Percentiles rank a stretch among this genome's conserved stretches.
Evolutionary conservation across 2,888 invertebrate species (phyloP).

Genomic region (Diplazon laetatorius): DNA sequence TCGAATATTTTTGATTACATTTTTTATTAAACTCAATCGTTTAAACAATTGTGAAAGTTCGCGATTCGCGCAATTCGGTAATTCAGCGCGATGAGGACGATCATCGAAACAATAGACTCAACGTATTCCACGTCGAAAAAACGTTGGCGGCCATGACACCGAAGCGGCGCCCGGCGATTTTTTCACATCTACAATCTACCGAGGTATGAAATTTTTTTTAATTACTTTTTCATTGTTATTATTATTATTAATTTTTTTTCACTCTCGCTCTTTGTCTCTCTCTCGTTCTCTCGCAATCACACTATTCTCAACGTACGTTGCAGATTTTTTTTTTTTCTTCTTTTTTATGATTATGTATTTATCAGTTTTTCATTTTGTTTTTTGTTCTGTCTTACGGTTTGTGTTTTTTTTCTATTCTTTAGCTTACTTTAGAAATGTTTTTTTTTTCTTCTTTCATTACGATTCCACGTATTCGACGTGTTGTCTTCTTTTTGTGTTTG

Average conservation of each 20-base stretch:
- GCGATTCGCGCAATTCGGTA: no score
- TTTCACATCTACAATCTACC: no score
- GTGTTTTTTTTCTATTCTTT: conserved; percentile 16
- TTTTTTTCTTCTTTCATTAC: conserved; percentile 16
- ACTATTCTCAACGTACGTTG: conserved; percentile 67
- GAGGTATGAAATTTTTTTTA: no score
- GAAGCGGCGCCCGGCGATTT: no score
- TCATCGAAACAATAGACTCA: no score
- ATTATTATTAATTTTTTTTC: conserved; percentile 6
- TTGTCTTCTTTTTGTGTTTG: conserved; percentile 11
- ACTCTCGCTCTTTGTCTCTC: conserved; percentile 27
- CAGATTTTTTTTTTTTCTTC: conserved; percentile 26
- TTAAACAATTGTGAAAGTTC: no score
- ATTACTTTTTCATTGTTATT: conserved; percentile 1
- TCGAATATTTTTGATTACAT: no score
- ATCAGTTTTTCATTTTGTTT: conserved; percentile 43
- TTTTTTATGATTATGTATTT: conserved; percentile 57
- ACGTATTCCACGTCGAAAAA: no score
- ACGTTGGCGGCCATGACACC: no score
- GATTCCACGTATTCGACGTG: not conserved
- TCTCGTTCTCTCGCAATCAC: conserved; percentile 43
- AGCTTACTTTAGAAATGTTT: not conserved
- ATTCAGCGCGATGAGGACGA: no score
- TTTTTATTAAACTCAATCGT: no score
- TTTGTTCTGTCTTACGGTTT: conserved; percentile 52